phyloP scores from a whole-genome alignment of 2,113 vertebrate genomes.

The Strix uralensis region DNA sequence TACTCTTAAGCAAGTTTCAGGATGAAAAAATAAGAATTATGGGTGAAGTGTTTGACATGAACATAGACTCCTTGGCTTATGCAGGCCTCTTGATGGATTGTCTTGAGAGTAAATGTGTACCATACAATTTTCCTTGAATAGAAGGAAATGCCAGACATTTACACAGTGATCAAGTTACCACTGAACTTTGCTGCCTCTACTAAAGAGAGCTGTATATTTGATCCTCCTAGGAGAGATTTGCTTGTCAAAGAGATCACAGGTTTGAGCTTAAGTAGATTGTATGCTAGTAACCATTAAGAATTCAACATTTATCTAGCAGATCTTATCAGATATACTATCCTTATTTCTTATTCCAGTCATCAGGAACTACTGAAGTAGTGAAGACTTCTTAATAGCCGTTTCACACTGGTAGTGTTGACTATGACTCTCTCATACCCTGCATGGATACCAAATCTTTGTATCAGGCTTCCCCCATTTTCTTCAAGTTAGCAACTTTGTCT shows the following conservation, averaged over 20 bases:
- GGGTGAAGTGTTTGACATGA: constrained; percentile 29
- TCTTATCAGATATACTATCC: not conserved
- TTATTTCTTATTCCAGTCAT: not conserved
- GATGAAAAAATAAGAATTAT: constrained; percentile 37
- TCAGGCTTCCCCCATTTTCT: not conserved
- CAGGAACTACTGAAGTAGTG: not conserved
- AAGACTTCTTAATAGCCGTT: not conserved
- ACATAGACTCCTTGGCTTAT: not conserved
- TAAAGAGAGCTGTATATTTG: not conserved
- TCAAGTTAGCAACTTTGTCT: not conserved
- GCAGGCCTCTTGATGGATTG: not conserved
- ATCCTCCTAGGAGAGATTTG: not conserved
- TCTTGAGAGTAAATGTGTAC: constrained; percentile 1
- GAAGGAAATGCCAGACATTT: constrained; percentile 29
- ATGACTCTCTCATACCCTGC: not conserved
- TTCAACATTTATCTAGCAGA: not conserved
- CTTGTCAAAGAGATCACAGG: not conserved
- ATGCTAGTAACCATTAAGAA: not conserved
- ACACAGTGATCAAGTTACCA: not conserved
- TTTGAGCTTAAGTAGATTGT: not conserved
- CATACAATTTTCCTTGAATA: constrained; percentile 51
- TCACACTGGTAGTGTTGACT: not conserved
- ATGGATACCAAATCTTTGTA: not conserved
- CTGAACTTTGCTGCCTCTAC: not conserved
- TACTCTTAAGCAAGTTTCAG: not conserved